Evolutionary conservation across 2,797 vertebrate genomes (phyloP).

Genomic region (Artibeus jamaicensis): DNA sequence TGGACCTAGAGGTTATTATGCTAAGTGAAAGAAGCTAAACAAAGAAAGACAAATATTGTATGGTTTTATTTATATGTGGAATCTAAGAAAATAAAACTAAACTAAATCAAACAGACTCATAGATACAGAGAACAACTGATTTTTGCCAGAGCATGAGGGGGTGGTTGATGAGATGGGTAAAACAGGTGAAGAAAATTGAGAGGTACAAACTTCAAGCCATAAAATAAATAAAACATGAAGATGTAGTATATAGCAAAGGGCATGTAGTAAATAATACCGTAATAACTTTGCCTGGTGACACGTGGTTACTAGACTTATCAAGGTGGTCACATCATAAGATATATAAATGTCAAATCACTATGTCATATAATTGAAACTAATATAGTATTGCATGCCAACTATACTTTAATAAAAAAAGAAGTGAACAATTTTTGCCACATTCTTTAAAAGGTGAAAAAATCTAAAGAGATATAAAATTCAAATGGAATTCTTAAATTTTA

Average conservation of each 20-base stretch:
- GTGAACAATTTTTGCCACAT: not conserved
- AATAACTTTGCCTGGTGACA: not conserved
- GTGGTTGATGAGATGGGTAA: not conserved
- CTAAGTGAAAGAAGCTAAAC: not conserved
- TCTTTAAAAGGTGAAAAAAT: not conserved
- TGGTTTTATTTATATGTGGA: not conserved
- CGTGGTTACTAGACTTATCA: not conserved
- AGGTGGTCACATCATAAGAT: not conserved
- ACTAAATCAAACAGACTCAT: not conserved
- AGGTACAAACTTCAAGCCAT: not conserved
- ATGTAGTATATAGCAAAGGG: not conserved
- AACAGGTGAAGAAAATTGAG: not conserved
- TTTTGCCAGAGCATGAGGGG: not conserved
- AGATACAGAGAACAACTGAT: not conserved
- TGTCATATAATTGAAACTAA: not conserved
- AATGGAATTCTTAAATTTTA: not conserved
- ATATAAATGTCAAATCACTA: not conserved
- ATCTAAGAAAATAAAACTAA: not conserved
- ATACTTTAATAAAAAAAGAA: not conserved
- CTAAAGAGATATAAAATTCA: not conserved
- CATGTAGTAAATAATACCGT: not conserved
- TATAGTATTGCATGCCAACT: not conserved
- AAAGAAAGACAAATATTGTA: not conserved
- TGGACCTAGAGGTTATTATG: not conserved
- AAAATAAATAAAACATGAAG: not conserved